Conservation (phyloP, 2,113 vertebrate species). For the Pachycephala philippinensis region DNA sequence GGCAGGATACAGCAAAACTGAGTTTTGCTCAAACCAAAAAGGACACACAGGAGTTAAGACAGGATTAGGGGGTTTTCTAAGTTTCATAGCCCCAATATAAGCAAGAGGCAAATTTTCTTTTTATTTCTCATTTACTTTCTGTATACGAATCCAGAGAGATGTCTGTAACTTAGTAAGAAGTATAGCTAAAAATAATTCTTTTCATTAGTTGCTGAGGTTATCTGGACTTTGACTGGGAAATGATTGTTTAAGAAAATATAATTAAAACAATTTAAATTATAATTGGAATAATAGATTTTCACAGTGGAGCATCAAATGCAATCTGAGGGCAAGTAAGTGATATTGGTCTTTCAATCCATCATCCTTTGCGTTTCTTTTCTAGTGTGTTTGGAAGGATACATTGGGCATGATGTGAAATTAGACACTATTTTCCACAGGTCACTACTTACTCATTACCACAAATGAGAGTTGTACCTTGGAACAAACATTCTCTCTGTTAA, state of each 20-base stretch:
- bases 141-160: not conserved
- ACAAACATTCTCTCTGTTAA: rapidly evolving
- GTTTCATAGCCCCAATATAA: not conserved
- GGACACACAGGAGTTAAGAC: not conserved
- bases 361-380: not conserved
- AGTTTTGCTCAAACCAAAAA: not conserved
- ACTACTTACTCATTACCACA: not conserved
- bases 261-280: not conserved
- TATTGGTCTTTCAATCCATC: not conserved
- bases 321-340: not conserved
- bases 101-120: not conserved
- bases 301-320: not conserved
- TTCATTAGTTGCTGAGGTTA: not conserved
- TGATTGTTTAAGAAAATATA: not conserved
- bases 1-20: not conserved
- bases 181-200: not conserved
- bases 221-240: not conserved
- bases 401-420: not conserved
- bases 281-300: not conserved
- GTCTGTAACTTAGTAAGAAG: not conserved
- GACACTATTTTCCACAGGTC: not conserved
- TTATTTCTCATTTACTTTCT: not conserved
- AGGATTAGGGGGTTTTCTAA: not conserved
- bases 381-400: not conserved
- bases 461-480: not conserved